Conservation (phyloP, 2,113 vertebrate species). For the Dissostichus mawsoni region DNA sequence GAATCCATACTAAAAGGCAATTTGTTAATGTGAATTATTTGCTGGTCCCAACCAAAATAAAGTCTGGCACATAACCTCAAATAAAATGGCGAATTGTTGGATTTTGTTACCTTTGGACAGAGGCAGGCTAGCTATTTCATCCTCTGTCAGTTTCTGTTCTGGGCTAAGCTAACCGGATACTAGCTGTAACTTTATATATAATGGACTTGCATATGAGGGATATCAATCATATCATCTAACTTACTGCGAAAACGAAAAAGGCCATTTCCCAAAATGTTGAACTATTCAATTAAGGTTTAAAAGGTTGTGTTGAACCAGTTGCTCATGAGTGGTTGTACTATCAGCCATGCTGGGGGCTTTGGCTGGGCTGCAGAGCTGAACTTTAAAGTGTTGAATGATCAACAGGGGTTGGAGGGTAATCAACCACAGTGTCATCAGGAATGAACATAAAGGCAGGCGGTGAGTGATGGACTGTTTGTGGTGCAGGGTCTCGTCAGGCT, state of each 20-base stretch:
- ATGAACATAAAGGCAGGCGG: conserved; percentile 31
- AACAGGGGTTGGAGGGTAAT: conserved; percentile 51
- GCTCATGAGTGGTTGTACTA: conserved; percentile 14
- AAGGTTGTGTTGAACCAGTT: conserved; percentile 5
- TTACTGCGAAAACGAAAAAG: not conserved
- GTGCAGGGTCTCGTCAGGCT: conserved; percentile 21
- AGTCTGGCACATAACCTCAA: not conserved
- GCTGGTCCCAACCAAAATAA: not conserved
- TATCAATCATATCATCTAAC: not conserved
- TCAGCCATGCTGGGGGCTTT: conserved; percentile 20
- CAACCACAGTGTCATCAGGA: conserved; percentile 42
- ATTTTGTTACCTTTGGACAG: not conserved
- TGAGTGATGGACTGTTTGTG: conserved; percentile 37
- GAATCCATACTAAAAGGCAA: not conserved
- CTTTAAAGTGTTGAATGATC: conserved; percentile 64
- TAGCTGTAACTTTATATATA: not conserved
- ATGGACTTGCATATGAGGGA: not conserved
- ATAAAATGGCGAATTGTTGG: too few species aligned
- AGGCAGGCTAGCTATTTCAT: not conserved
- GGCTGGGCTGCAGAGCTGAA: conserved; percentile 40
- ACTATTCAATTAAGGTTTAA: conserved; percentile 3
- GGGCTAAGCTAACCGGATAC: not conserved
- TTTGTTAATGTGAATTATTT: not conserved
- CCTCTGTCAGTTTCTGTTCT: not conserved
- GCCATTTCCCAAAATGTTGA: not conserved